Evolutionary conservation across 2,797 vertebrate species (phyloP).

Genomic region (Glyptemys insculpta): DNA sequence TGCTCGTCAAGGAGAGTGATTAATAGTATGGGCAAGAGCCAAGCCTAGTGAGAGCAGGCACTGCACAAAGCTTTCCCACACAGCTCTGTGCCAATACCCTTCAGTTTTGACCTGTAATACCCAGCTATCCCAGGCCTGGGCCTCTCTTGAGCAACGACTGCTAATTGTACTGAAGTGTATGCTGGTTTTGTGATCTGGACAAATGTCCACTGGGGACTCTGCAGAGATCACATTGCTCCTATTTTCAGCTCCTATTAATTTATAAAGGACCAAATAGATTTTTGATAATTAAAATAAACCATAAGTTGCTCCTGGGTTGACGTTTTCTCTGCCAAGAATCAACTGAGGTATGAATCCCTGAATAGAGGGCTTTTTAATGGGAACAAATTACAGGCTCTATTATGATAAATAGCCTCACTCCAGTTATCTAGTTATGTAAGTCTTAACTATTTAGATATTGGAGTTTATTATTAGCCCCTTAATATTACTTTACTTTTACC

Average conservation of each 20-base stretch:
- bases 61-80: not conserved
- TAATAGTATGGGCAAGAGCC: not conserved
- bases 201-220: slow-evolving; percentile 2
- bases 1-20: not conserved
- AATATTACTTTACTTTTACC: not conserved
- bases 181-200: slow-evolving; percentile 19
- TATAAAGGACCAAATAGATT: slow-evolving; percentile 29
- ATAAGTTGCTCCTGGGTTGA: not conserved
- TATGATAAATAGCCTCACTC: not conserved
- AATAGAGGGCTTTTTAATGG: not conserved
- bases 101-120: slow-evolving; percentile 21
- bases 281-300: slow-evolving; percentile 22
- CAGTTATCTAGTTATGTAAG: not conserved
- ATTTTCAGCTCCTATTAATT: slow-evolving; percentile 32
- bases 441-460: not conserved
- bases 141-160: not conserved
- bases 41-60: not conserved
- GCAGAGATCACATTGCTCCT: slow-evolving; percentile 22
- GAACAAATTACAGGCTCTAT: not conserved
- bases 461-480: not conserved
- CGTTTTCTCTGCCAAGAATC: not conserved
- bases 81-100: not conserved
- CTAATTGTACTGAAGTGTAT: slow-evolving; percentile 20
- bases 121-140: not conserved
- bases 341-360: not conserved